Percentiles rank a stretch among this genome's conserved stretches.
Conservation (phyloP, 2,797 vertebrate species). For the Sphaeramia orbicularis region DNA sequence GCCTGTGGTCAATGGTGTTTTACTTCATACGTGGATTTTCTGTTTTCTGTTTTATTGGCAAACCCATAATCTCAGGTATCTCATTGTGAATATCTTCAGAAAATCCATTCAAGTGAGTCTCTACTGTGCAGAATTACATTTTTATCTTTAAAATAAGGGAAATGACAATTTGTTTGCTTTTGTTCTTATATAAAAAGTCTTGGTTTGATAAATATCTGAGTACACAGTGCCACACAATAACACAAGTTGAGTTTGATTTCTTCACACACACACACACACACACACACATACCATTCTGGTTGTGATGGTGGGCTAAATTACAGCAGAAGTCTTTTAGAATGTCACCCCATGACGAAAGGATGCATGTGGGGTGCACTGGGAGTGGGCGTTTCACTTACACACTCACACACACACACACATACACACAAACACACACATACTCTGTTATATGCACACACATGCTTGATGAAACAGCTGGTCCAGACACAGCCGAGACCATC, state of each 20-base stretch:
- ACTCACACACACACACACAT: conserved; percentile 18
- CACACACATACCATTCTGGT: conserved; percentile 19
- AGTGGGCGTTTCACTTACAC: conserved; percentile 54
- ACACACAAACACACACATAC: conserved; percentile 10
- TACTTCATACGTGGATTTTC: background rate
- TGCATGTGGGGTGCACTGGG: conserved; percentile 59
- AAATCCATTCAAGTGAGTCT: background rate
- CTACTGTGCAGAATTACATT: conserved; percentile 2
- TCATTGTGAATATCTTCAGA: background rate
- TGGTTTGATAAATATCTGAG: conserved; percentile 18
- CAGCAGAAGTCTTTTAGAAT: conserved; percentile 64
- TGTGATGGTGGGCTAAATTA: conserved; percentile 54
- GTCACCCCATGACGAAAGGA: conserved; percentile 60
- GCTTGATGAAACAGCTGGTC: conserved; percentile 85
- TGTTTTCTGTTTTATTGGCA: background rate
- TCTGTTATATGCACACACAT: conserved; percentile 25
- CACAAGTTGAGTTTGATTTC: conserved; percentile 24
- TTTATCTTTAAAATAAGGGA: conserved; percentile 12
- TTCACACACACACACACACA: background rate
- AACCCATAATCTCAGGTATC: background rate
- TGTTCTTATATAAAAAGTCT: conserved; percentile 4
- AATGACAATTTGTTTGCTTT: background rate
- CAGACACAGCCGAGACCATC: conserved; percentile 83
- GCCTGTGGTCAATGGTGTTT: background rate
- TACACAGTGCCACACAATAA: background rate